Percentiles rank a stretch among this genome's conserved stretches.
Evolutionary conservation across 2,113 vertebrate genomes (phyloP).

Genomic region (Eptesicus fuscus): DNA sequence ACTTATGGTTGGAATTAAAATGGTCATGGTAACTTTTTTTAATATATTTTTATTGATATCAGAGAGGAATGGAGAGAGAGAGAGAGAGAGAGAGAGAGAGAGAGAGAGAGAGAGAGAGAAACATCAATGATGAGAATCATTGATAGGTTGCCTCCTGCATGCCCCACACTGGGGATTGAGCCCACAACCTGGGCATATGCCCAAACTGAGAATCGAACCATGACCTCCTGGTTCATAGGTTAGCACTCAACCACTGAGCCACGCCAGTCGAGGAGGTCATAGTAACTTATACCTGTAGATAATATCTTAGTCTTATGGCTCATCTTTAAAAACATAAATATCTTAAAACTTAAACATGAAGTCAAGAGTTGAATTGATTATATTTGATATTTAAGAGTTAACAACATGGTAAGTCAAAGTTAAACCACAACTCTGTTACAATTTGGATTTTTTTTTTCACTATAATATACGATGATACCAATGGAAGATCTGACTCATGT

Average conservation of each 20-base stretch:
- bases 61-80: too few relatives aligned
- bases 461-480: not conserved
- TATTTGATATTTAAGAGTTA: not conserved
- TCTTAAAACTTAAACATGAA: not conserved
- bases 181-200: too few relatives aligned
- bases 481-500: conserved; percentile 53
- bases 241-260: too few relatives aligned
- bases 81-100: too few relatives aligned
- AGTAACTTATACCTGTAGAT: not conserved
- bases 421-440: not conserved
- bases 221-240: too few relatives aligned
- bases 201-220: too few relatives aligned
- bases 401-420: not conserved
- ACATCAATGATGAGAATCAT: too few relatives aligned
- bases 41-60: too few relatives aligned
- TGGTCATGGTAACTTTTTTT: not conserved
- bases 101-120: too few relatives aligned
- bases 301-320: not conserved
- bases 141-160: too few relatives aligned
- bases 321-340: not conserved
- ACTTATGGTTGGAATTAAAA: not conserved
- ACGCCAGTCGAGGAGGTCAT: not conserved
- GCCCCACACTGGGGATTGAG: too few relatives aligned
- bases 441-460: not conserved
- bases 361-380: not conserved